These are phyloP conservation scores for Labia minor DNA, from an alignment of 2,888 invertebrate species.

Conservation along the genomic window DNA sequence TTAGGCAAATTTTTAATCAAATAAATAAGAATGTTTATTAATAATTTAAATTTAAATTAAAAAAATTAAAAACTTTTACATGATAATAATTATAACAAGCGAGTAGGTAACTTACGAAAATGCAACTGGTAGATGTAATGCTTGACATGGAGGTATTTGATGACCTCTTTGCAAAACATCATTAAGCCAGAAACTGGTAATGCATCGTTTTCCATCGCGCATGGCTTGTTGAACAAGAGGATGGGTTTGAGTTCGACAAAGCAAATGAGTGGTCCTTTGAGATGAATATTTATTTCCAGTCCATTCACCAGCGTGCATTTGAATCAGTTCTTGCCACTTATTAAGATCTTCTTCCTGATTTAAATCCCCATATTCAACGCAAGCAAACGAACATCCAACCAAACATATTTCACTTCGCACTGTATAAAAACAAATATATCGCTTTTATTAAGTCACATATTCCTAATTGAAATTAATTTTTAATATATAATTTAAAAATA, in stretches of 20 bases:
- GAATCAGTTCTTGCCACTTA: constrained; percentile 60
- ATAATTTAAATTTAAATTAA: too few species aligned
- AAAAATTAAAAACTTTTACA: background rate
- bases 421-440: constrained; percentile 27
- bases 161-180: constrained; percentile 79
- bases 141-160: constrained; percentile 85
- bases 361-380: constrained; percentile 58
- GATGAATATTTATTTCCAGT: background rate
- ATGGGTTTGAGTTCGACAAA: constrained; percentile 83
- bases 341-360: constrained; percentile 48
- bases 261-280: constrained; percentile 71
- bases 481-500: background rate
- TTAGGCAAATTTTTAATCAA: too few species aligned
- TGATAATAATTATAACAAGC: background rate
- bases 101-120: constrained; percentile 42
- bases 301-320: constrained; percentile 68
- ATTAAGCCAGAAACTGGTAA: constrained; percentile 81
- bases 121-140: constrained; percentile 79
- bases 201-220: constrained; percentile 56
- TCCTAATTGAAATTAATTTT: too few species aligned
- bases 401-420: constrained; percentile 80
- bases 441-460: too few species aligned
- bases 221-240: constrained; percentile 72
- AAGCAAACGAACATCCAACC: constrained; percentile 85
- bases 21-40: too few species aligned